Evolutionary conservation across 2,797 vertebrate species (phyloP).

Genomic region (Halcyon chelicuti): DNA sequence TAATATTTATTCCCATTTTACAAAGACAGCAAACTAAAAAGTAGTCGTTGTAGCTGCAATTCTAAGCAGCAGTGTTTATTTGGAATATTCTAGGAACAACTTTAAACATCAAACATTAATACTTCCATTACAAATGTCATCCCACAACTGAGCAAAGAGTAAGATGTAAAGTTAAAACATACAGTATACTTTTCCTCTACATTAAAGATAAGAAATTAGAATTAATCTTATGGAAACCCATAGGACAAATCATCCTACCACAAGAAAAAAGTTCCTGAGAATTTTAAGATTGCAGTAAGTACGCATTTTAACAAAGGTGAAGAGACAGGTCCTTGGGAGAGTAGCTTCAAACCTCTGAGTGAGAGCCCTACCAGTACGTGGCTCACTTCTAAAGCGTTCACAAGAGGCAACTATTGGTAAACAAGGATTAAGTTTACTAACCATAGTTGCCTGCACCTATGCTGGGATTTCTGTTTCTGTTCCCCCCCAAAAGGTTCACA

Average conservation of each 20-base stretch:
- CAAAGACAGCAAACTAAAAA: neutral
- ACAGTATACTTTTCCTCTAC: neutral
- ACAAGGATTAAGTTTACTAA: neutral
- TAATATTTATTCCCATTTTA: neutral
- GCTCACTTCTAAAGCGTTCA: neutral
- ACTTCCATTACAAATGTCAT: constrained; percentile 34
- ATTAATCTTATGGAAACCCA: neutral
- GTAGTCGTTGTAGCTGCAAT: constrained; percentile 23
- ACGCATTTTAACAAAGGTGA: neutral
- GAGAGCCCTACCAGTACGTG: neutral
- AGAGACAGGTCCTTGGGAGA: neutral
- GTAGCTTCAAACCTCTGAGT: neutral
- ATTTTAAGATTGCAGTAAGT: constrained; percentile 29
- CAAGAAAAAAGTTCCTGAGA: constrained; percentile 7
- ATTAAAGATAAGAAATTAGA: neutral
- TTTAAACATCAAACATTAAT: constrained; percentile 25
- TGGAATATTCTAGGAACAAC: constrained; percentile 50
- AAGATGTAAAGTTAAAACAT: constrained; percentile 30
- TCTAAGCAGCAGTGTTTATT: constrained; percentile 53
- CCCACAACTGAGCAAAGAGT: constrained; percentile 27
- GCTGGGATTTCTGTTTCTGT: neutral
- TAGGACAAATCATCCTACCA: neutral
- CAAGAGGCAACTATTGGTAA: neutral
- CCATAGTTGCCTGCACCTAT: neutral
- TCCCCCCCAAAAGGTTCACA: neutral